Base-by-base conservation (phyloP, 2,113 vertebrate species). In the Gobius niger region DNA sequence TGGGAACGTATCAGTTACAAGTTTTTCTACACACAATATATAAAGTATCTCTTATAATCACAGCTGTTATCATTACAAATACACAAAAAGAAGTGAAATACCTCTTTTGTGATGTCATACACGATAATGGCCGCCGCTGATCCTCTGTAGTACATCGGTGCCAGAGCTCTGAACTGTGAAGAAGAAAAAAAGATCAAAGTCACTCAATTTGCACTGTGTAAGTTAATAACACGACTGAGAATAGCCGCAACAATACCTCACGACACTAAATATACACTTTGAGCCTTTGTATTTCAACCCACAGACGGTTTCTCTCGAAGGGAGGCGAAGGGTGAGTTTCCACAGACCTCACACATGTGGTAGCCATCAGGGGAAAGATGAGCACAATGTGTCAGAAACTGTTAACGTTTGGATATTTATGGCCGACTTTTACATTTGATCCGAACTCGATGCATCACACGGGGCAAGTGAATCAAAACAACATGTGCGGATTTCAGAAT, bases 31-130 rank as follows among this genome's bases (percentile, higher is more conserved):
- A 34, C 24, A 34, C 24, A 34, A 34, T 34, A 34, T 34, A 34
- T 34, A 34, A 34, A 34, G 24, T 34, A 34, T 34, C 24, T 2
- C 24, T 34, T 34, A 34, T 34, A 34, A 34, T 34, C 24, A 34
- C 24, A 34, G 24, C 24, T 34, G 3, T 1, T 34, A 34, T 34
- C 13, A 4, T 5, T 7, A 49, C 13, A 49, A 15, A 49, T 13
- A 47, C 9, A 14, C 5, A 13, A 49, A 49, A 49, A 34, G 24
- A 34, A 34, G 24, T 13, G 1, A 54, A 24, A 18, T 24, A 99
- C 98, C 94, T 99, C 98, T 93, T 99, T 99, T 40, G 98, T 99
- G 93, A 99, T 98, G 84, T 99, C 97, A 78, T 99, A 99, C 18
- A 98, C 98, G 73, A 99, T 98, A 59, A 99, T 95, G 63, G 98